A percentile compares a stretch with the other conserved stretches of the same genome.
These are phyloP conservation scores for Motacilla alba DNA, from an alignment of 2,113 vertebrate species.

Conservation along the genomic window DNA sequence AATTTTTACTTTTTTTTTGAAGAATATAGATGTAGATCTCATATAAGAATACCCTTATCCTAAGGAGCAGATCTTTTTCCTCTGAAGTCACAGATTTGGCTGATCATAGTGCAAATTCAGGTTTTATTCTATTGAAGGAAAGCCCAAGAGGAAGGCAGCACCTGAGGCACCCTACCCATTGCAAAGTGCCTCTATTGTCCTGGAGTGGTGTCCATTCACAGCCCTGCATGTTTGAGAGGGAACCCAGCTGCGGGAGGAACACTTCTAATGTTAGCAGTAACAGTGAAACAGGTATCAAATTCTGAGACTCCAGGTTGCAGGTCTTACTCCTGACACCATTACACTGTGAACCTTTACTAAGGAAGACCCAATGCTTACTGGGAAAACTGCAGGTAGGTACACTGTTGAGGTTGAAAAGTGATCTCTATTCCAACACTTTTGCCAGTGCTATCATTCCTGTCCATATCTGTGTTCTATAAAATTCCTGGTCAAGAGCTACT, in stretches of 20 bases:
- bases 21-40: neutral
- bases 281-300: neutral
- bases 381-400: neutral
- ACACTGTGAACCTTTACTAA: neutral
- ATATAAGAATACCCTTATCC: neutral
- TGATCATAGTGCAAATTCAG: neutral
- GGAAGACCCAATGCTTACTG: neutral
- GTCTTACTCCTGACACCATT: neutral
- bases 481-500: neutral
- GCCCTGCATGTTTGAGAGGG: neutral
- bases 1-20: neutral
- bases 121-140: neutral
- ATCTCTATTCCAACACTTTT: neutral
- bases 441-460: neutral
- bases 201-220: neutral
- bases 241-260: neutral
- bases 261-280: neutral
- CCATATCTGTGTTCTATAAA: neutral
- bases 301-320: neutral
- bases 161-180: neutral
- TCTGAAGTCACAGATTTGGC: neutral
- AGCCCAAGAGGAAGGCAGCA: neutral
- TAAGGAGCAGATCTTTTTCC: neutral
- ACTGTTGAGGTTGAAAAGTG: fast-evolving
- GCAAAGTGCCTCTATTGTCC: neutral